Base-by-base conservation (phyloP, 2,797 vertebrate genomes). In the Neoniphon sammara region DNA sequence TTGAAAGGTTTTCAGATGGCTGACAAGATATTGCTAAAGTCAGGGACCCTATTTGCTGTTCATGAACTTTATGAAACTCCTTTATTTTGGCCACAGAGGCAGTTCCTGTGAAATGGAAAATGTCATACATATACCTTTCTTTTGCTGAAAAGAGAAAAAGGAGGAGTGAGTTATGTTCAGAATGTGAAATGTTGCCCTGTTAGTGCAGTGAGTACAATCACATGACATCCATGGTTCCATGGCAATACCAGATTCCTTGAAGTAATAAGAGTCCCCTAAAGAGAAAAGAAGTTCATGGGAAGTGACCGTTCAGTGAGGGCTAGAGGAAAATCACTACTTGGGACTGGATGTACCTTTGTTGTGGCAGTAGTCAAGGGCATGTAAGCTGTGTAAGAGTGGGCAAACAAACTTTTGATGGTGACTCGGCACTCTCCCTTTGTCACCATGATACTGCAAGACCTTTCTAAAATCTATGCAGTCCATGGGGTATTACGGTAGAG, bases 101-200 rank as follows among this genome's bases (percentile, higher is more conserved):
- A 23, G 52, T 17, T 18, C 46, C 46, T 18, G 18, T 23, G 0
- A 36, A 36, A 21, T 27, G 25, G 31, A 30, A 59, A 31, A 59
- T 18, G 17, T 20, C 49, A 50, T 7, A 34, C 9, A 5, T 17
- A 10, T 31, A 21, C 21, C 3, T 55, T 66, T 66, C 34, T 11
- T 4, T 66, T 75, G 25, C 25, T 4, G 25, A 27, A 27, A 50
- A 30, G 27, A 63, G 42, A 17, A 23, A 11, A 50, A 7, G 11
- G 2, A 21, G 2, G 12, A 6, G 7, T 9, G 36, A n/a, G 31
- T 34, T 12, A 0, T 62, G 31, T 49, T 30, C 34, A 56, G 36
- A 39, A 70, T 68, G 27, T 67, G 34, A 60, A 80, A 60, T 66
- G 25, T 65, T 4, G 71, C 66, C 23, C 10, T 81, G 55, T 75